Conservation (phyloP, 2,888 invertebrate species). For the Augochlorella aurata region DNA sequence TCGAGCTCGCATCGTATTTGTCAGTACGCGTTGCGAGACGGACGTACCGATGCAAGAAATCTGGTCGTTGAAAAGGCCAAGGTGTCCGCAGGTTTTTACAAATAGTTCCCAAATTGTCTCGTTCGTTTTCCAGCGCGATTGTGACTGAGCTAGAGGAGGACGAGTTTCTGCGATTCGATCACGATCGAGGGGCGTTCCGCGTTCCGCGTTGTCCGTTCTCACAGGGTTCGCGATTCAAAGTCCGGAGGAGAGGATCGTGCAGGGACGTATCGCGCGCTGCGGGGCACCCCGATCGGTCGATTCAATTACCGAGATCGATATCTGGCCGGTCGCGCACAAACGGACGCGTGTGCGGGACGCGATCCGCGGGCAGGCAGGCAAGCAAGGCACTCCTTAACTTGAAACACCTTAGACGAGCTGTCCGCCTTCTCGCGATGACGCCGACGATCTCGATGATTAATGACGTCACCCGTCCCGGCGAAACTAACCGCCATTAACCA, state of each 20-base stretch:
- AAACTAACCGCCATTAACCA: slow-evolving; percentile 55
- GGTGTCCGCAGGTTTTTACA: too few species aligned
- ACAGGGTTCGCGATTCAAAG: slow-evolving; percentile 26
- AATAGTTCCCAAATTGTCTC: not conserved
- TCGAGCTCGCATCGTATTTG: too few species aligned
- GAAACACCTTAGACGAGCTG: slow-evolving; percentile 62
- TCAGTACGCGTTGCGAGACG: too few species aligned
- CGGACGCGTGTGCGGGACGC: slow-evolving; percentile 43
- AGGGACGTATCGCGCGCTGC: slow-evolving; percentile 58
- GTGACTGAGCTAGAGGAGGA: not conserved
- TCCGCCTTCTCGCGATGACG: slow-evolving; percentile 66
- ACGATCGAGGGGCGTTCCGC: slow-evolving; percentile 16
- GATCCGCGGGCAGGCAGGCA: not conserved
- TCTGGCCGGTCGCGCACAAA: slow-evolving; percentile 61
- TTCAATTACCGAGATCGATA: slow-evolving; percentile 80
- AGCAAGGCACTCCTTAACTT: slow-evolving; percentile 54
- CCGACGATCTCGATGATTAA: slow-evolving; percentile 65
- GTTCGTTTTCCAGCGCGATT: too few species aligned
- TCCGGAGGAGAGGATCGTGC: slow-evolving; percentile 32
- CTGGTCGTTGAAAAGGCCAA: too few species aligned
- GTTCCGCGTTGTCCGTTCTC: slow-evolving; percentile 15
- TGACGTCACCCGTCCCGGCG: slow-evolving; percentile 52
- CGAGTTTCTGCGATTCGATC: slow-evolving; percentile 31
- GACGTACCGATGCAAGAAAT: too few species aligned
- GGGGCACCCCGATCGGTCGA: slow-evolving; percentile 74